Evolutionary conservation across 1,140 invertebrate genomes (phyloP).

Genomic region (Leucophenga varia): DNA sequence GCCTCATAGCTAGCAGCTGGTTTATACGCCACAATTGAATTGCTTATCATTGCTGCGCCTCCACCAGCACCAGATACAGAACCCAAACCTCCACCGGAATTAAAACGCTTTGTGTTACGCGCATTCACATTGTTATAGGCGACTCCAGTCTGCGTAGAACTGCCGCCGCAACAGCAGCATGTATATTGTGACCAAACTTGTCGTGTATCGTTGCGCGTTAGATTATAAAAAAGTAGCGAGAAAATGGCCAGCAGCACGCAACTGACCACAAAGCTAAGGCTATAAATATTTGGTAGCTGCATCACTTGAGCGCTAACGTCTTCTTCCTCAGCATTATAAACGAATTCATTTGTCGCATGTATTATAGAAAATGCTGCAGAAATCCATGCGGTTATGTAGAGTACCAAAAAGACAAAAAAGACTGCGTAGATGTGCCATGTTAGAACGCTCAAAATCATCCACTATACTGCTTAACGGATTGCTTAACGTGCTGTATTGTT

Average conservation of each 20-base stretch:
- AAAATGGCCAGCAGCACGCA: slow-evolving; percentile 76
- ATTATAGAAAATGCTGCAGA: slow-evolving; percentile 65
- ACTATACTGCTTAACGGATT: slow-evolving; percentile 70
- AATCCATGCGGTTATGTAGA: slow-evolving; percentile 77
- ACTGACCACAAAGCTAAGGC: slow-evolving; percentile 73
- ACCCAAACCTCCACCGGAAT: background rate
- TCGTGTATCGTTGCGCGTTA: slow-evolving; percentile 79
- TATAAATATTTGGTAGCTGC: slow-evolving; percentile 59
- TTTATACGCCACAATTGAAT: slow-evolving; percentile 44
- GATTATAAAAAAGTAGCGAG: slow-evolving; percentile 81
- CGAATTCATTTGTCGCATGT: slow-evolving; percentile 39
- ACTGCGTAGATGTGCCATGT: slow-evolving; percentile 77
- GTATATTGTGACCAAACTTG: slow-evolving; percentile 66
- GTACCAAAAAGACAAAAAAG: slow-evolving; percentile 74
- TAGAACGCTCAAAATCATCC: slow-evolving; percentile 79
- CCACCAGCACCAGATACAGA: background rate
- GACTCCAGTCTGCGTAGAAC: slow-evolving; percentile 57
- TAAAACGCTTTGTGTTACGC: slow-evolving; percentile 1
- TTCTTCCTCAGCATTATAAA: too few species aligned
- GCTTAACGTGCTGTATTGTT: slow-evolving; percentile 57
- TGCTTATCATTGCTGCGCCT: slow-evolving; percentile 34
- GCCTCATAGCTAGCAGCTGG: slow-evolving; percentile 41
- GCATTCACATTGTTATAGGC: slow-evolving; percentile 31
- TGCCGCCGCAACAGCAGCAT: slow-evolving; percentile 62
- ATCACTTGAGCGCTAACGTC: too few species aligned